Base-by-base conservation (phyloP, 2,113 vertebrate genomes). In the Geococcyx californianus region DNA sequence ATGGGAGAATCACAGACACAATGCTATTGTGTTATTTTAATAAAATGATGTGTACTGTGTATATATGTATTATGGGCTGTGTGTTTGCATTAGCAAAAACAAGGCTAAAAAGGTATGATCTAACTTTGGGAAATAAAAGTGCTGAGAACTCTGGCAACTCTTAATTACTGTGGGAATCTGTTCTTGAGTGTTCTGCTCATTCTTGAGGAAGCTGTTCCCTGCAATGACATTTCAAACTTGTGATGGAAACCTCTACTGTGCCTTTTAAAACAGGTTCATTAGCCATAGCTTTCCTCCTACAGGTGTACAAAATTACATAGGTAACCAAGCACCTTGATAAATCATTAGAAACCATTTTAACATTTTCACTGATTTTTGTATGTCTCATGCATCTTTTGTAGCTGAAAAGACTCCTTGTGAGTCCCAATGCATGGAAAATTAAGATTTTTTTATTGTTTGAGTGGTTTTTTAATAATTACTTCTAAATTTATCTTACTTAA, bases 21-120 rank as follows among this genome's bases (percentile, higher is more conserved):
- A 91, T 13, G 6, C 29, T 69, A 26, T 58, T 51, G 54, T 88
- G 75, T 90, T 95, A 82, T 94, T 95, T 95, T 77, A 93, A 86
- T 81, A 80, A 93, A 94, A 96, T 83, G 1, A 62, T 68, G 60
- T 72, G 47, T 89, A 45, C 58, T 68, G 49, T 84, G 77, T 89
- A 62, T 47, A 80, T 52, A 63, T 28, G 23, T 91, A 45, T n/a
- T 73, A 44, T 64, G 54, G 69, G 49, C 40, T 36, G 14, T 69
- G 62, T 76, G 66, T 91, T 95, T 95, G 51, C 72, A 69, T 66
- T 84, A 85, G 56, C 19, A 77, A 93, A 92, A 90, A 70, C 52
- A 88, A 83, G 55, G 51, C 38, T 51, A 87, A 91, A 88, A 44
- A 76, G n/a, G 31, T 49, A 40, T 68, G 58, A 88, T 77, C 47